Base-by-base conservation (phyloP, 2,797 vertebrate genomes). In the Sebastes oblongus region DNA sequence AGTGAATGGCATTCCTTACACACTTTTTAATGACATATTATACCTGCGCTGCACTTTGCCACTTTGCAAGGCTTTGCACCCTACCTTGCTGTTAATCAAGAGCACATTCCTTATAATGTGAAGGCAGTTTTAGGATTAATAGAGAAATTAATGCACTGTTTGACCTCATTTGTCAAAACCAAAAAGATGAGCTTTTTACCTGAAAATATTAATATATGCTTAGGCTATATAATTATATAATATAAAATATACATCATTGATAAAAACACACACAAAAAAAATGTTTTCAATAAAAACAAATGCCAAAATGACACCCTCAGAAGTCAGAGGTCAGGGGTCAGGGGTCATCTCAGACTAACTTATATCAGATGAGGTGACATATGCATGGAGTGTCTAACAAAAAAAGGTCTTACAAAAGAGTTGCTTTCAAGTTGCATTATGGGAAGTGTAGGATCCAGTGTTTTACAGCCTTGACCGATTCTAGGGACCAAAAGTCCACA, bases 1-100 rank as follows among this genome's bases (percentile, higher is more conserved):
- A 39, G 36, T 39, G 12, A 39, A 39, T 39, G 36, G 1, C 0
- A 1, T 39, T 39, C 12, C 2, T 39, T 2, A 1, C 1, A 0
- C 36, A 39, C 1, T 13, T 13, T 39, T 39, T 13, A 0, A 39
- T 39, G 36, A 39, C 36, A 39, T 39, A 39, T 39, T 39, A 39
- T 39, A 39, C 36, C 36, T 39, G 36, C 1, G 36, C 36, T 13
- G 36, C 12, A 0, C 36, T 39, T 39, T 39, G 36, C 4, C 36
- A 34, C 32, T 34, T 34, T 34, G 32, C 32, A 34, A 34, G 10
- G 32, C 32, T 34, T 11, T 34, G 32, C 10, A 34, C 32, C 32
- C 32, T 34, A 4, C 32, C 32, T 34, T 34, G 32, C 32, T 34
- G 32, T 34, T 10, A 34, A 34, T 34, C 32, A 32, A 39, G 36